Evolutionary conservation across 2,797 vertebrate genomes (phyloP), one percentile per base, ranked within the genome.

Genomic region (Todus mexicanus): DNA sequence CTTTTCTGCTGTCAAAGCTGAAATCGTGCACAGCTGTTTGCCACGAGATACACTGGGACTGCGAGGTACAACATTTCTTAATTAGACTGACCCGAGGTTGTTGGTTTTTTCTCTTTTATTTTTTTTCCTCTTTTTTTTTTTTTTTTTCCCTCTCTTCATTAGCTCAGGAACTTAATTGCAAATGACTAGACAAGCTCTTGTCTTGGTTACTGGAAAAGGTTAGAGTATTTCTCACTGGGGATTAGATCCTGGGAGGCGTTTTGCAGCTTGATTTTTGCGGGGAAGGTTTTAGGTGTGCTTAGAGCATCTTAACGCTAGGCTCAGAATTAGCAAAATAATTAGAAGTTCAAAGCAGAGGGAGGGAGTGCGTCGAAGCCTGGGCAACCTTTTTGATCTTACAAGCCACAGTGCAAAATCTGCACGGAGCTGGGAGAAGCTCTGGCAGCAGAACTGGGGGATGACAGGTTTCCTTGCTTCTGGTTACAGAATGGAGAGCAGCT

Each of bases 71-170:
- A 75, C 75, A 48, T 94, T 96, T 86, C 93, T 85, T 96, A 96
- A 97, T 97, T 96, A 96, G 86, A 83, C 84, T 95, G 96, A 96
- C 96, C 93, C 91, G 86, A 90, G 86, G 75, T 95, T 61, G 72
- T 48, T 87, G 64, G 45, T 3, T 2, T 87, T 93, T 91, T 79
- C 61, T 1, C 29, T 66, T 72, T 57, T 27, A 3, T 17, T 45
- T 35, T 27, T 15, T 5, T 17, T 23, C 7, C 19, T 45, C 38
- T 59, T 71, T 47, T 29, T 11, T 29, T 51, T 61, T n/a, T n/a
- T n/a, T n/a, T n/a, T n/a, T n/a, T n/a, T n/a, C n/a, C n/a, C n/a
- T n/a, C n/a, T n/a, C n/a, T 95, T 94, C 86, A 92, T 95, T 97
- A 96, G 54, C 85, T 87, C 73, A 26, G 75, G 63, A 95, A 76